These are phyloP conservation scores for Chaetodon trifasciatus DNA, from an alignment of 2,797 vertebrate genomes.

Conservation along the genomic window DNA sequence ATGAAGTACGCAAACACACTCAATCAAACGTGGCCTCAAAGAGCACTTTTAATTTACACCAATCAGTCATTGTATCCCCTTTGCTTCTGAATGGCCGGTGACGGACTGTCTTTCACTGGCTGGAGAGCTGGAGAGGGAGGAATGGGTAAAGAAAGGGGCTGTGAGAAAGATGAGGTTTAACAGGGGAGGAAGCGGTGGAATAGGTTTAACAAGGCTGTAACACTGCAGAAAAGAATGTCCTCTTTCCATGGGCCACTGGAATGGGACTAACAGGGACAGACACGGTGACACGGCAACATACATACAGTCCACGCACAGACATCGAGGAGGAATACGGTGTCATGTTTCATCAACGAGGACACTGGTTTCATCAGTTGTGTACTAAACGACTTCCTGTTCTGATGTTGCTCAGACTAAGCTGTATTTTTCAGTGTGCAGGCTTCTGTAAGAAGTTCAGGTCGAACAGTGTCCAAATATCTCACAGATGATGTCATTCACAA, in stretches of 20 bases:
- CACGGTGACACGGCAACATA: conserved; percentile 23
- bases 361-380: conserved; percentile 37
- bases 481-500: conserved; percentile 42
- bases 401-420: conserved; percentile 30
- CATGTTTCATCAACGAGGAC: conserved; percentile 44
- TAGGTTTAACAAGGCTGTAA: conserved; percentile 70
- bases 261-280: conserved; percentile 53
- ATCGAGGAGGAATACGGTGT: conserved; percentile 20
- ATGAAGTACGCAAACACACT: conserved; percentile 25
- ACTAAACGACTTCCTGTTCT: conserved; percentile 33
- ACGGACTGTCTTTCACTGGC: conserved; percentile 52
- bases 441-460: conserved; percentile 29
- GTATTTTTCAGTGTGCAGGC: not conserved
- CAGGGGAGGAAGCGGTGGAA: conserved; percentile 29
- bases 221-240: conserved; percentile 64
- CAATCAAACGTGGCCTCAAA: conserved; percentile 10
- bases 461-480: conserved; percentile 21
- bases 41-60: conserved; percentile 38
- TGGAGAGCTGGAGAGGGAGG: conserved; percentile 26
- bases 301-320: not conserved
- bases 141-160: conserved; percentile 37
- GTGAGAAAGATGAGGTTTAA: conserved; percentile 61
- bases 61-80: conserved; percentile 30
- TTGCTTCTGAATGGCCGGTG: conserved; percentile 33
- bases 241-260: conserved; percentile 62